Evolutionary conservation across 2,888 invertebrate species (phyloP).

Genomic region (Tiliacea citrago): DNA sequence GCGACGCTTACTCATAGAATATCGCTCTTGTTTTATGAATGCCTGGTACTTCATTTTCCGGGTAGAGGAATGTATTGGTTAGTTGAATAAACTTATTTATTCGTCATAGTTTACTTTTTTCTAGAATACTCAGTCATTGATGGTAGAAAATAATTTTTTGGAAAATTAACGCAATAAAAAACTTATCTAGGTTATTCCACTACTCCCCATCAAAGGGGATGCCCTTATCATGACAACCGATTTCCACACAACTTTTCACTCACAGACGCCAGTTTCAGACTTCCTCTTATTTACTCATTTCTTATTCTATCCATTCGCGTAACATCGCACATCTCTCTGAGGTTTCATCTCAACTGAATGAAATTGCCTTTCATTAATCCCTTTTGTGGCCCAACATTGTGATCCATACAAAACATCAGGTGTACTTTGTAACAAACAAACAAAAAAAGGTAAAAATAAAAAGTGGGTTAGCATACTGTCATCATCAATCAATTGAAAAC

Average conservation of each 20-base stretch:
- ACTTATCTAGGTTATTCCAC: neutral
- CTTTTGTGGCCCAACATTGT: neutral
- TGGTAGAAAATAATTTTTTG: neutral
- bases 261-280: no score
- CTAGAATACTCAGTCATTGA: neutral
- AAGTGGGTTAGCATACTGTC: constrained; percentile 4
- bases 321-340: neutral
- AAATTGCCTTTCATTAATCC: neutral
- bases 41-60: constrained; percentile 40
- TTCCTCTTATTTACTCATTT: neutral
- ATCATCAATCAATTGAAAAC: constrained; percentile 13
- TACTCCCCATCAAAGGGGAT: no score
- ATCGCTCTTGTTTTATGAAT: constrained; percentile 42
- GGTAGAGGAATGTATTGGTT: constrained; percentile 37
- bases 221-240: neutral
- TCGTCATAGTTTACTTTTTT: constrained; percentile 12
- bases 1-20: constrained; percentile 39
- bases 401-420: neutral
- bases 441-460: neutral
- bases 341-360: neutral
- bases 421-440: neutral
- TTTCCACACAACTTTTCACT: neutral
- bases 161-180: neutral
- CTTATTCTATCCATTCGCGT: neutral
- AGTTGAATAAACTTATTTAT: constrained; percentile 24